Evolutionary conservation across 2,797 vertebrate species (phyloP), one percentile per base, ranked within the genome.

Genomic region (Liparis tanakae): DNA sequence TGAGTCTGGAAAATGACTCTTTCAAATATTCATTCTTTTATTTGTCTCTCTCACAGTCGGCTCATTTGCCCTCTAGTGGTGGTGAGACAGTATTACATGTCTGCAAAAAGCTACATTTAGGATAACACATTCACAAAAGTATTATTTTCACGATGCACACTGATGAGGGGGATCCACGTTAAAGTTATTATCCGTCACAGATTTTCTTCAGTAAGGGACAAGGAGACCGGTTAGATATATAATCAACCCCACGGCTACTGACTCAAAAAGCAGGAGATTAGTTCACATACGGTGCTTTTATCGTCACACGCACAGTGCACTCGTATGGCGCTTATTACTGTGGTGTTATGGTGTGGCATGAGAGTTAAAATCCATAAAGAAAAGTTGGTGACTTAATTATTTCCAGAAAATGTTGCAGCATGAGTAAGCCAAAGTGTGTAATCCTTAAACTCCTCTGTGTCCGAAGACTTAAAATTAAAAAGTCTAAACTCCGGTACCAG

Each of bases 401-500:
- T 46, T 30, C 25, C 20, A 5, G 18, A 64, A 68, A 64, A 53
- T 68, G n/a, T 70, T 44, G 39, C 18, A 9, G 10, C 7, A 6
- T 20, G 41, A 61, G 43, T 51, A 58, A 69, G 55, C 61, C 37
- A 60, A 37, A 59, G 65, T 71, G 14, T 25, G 5, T 62, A 54
- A 39, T 67, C 15, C 60, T 63, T 58, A 13, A n/a, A 20, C 36
- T 34, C 17, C 20, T 67, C n/a, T 41, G 41, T 36, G 18, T 44
- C 46, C 12, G 0, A 50, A 46, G 4, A 46, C 50, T 71, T 60
- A 62, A 58, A 73, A 65, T 33, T 58, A 53, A 70, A 69, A 48
- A 25, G 48, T 66, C 34, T 73, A 41, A 36, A 54, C 37, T 34
- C 59, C 61, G 81, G 83, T 83, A 85, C 83, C 62, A 78, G 34